phyloP scores from a whole-genome alignment of 1,140 invertebrate species.

The Drosophila jambulina region DNA sequence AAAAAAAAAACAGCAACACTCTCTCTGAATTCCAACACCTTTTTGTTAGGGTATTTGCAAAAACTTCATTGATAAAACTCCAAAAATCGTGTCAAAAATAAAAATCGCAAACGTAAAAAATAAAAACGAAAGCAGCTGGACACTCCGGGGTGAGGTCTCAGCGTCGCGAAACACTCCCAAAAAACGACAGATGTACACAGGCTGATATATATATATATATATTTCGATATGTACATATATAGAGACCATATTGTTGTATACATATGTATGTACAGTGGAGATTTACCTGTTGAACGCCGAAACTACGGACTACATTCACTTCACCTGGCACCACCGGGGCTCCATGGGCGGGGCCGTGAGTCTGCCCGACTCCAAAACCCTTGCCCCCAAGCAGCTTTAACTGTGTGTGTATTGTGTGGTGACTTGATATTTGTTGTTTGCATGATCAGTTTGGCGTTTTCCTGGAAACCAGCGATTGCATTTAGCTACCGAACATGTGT shows the following conservation, averaged over 20 bases:
- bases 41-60: slow-evolving; percentile 8
- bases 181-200: slow-evolving; percentile 30
- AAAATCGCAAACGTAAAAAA: slow-evolving; percentile 50
- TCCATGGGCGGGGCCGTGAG: slow-evolving; percentile 53
- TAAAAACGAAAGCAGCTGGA: slow-evolving; percentile 60
- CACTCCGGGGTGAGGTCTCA: slow-evolving; percentile 30
- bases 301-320: slow-evolving; percentile 55
- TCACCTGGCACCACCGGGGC: slow-evolving; percentile 22
- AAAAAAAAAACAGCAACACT: neutral
- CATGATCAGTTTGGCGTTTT: slow-evolving; percentile 65
- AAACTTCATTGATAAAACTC: slow-evolving; percentile 48
- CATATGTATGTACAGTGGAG: slow-evolving; percentile 41
- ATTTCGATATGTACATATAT: slow-evolving; percentile 13
- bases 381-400: slow-evolving; percentile 34
- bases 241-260: neutral
- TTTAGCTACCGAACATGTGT: slow-evolving; percentile 64
- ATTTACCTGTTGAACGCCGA: slow-evolving; percentile 54
- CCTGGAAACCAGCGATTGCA: slow-evolving; percentile 53
- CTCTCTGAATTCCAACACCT: neutral
- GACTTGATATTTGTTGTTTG: slow-evolving; percentile 62
- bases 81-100: slow-evolving; percentile 71
- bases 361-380: slow-evolving; percentile 42
- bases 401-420: slow-evolving; percentile 5
- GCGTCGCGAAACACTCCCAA: slow-evolving; percentile 32
- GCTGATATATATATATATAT: slow-evolving; percentile 18